These are phyloP conservation scores for Podarcis raffonei DNA, from an alignment of 2,113 vertebrate species.

Conservation along the genomic window DNA sequence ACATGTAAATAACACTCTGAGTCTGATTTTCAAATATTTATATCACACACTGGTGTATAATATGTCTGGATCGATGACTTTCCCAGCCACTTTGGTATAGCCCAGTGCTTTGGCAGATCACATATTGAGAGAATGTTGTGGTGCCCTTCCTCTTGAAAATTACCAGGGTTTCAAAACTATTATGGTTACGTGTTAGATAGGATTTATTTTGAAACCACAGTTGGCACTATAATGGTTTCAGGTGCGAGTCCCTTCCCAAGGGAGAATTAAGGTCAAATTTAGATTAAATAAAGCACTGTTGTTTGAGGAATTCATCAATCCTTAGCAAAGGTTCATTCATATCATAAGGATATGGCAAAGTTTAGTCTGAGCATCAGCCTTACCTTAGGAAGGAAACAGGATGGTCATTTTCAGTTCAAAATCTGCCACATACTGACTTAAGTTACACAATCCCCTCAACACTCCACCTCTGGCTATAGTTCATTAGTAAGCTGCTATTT, in stretches of 20 bases:
- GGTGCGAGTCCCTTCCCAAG: neutral
- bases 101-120: constrained; percentile 1
- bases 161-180: neutral
- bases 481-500: neutral
- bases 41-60: neutral
- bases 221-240: neutral
- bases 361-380: neutral
- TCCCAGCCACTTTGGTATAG: neutral
- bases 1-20: constrained; percentile 26
- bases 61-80: neutral
- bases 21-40: constrained; percentile 22
- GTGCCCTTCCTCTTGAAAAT: constrained; percentile 12
- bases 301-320: neutral
- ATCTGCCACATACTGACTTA: neutral
- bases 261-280: constrained; percentile 8
- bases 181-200: neutral
- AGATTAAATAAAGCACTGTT: neutral
- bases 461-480: neutral
- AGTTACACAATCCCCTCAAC: neutral
- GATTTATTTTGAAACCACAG: neutral
- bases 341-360: neutral
- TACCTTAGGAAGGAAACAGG: neutral
- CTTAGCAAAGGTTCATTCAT: neutral
- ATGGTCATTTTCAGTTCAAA: neutral
- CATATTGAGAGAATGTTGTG: neutral